phyloP scores from a whole-genome alignment of 2,113 vertebrate genomes.

The Anseranas semipalmata region DNA sequence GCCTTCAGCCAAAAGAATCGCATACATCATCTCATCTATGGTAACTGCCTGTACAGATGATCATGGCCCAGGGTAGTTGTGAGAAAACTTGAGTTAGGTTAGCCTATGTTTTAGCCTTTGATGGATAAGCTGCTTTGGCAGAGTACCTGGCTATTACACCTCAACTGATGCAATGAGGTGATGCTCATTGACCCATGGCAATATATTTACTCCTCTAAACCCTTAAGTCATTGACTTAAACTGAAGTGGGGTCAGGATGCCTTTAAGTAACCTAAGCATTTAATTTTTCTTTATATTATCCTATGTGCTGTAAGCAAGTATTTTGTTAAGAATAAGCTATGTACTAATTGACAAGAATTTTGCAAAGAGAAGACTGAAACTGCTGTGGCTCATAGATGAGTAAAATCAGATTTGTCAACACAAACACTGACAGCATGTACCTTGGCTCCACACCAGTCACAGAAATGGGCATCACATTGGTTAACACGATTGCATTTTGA shows the following conservation, averaged over 20 bases:
- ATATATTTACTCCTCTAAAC: neutral
- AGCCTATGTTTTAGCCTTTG: neutral
- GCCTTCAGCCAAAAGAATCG: neutral
- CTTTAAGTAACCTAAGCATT: neutral
- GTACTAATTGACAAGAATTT: neutral
- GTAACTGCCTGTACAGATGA: neutral
- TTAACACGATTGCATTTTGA: slow-evolving; percentile 80
- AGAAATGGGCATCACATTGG: slow-evolving; percentile 78
- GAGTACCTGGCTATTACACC: neutral
- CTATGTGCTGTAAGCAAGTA: neutral
- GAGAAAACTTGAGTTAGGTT: neutral
- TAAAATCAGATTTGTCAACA: neutral
- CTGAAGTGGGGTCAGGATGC: neutral
- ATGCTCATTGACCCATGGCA: neutral
- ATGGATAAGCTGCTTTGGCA: neutral
- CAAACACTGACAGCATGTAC: neutral
- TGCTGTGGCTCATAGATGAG: neutral
- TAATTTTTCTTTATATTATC: neutral
- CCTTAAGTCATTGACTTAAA: neutral
- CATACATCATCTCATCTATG: neutral
- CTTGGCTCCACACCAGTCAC: slow-evolving; percentile 88
- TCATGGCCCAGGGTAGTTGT: neutral
- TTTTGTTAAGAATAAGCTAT: neutral
- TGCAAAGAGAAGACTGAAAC: neutral
- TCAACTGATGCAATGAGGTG: neutral